Evolutionary conservation across 2,113 vertebrate species (phyloP), one percentile per base, ranked within the genome.

Genomic region (Chaetorhynchus papuensis): DNA sequence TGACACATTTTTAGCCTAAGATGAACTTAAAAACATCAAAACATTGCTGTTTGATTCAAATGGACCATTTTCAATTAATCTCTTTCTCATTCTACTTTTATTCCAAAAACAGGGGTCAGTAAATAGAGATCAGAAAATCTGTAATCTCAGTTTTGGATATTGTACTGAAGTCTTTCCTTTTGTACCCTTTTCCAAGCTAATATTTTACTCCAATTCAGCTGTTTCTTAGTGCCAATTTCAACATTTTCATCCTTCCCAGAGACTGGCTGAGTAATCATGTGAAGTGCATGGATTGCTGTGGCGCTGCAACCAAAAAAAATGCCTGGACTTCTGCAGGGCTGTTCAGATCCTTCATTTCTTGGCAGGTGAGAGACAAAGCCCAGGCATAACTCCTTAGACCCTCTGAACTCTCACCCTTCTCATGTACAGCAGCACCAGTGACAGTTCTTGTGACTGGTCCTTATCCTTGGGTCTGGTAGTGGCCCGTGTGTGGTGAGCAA

Each of bases 1-100:
- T 94, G 90, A 83, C 87, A 94, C 87, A 94, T 91, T 90, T 96
- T 94, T 92, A 90, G 50, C 91, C 93, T 95, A 47, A 80, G 69
- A 90, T 94, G 91, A 95, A 97, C 91, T 95, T 37, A 5, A 54
- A 79, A 87, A 88, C 63, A 90, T 95, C 33, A 94, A 83, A 94
- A 77, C 59, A 45, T 44, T 42, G 15, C 23, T 94, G 45, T 74
- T 90, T 83, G 42, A 88, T 80, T 79, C 57, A 90, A 91, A 86
- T 69, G 22, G 15, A 90, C 49, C 21, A 6, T 78, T 60, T 75
- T 94, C 72, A 75, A 93, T 83, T 68, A 53, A 56, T 64, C 20
- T 83, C 31, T 91, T 81, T 87, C 74, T 86, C 64, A 50, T 87
- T 78, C 65, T 45, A 47, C 33, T 72, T 91, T 79, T 93, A n/a